Percentiles rank a stretch among this genome's conserved stretches.
phyloP scores from a whole-genome alignment of 2,888 invertebrate species.

The Tetrapedia diversipes region DNA sequence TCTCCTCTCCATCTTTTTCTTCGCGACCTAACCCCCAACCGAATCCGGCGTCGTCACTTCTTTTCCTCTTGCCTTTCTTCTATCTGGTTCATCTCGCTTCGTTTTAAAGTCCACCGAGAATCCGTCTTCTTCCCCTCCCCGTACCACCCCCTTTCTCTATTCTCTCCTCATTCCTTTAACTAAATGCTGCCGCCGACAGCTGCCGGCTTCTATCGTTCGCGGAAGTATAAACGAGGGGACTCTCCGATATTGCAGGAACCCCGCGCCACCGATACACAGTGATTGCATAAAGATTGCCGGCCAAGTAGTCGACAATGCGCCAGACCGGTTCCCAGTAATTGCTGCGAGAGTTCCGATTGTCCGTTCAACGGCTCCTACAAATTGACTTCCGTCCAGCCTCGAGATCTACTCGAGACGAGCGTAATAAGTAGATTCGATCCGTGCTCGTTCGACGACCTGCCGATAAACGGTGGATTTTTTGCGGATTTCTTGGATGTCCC shows the following conservation, averaged over 20 bases:
- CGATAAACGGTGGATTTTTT: conserved; percentile 32
- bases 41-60: conserved; percentile 27
- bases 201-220: conserved; percentile 42
- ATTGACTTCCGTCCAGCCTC: conserved; percentile 26
- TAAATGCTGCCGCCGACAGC: conserved; percentile 76
- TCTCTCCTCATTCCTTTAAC: conserved; percentile 67
- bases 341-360: conserved; percentile 39
- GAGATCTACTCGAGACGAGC: conserved; percentile 18
- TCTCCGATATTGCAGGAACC: conserved; percentile 35
- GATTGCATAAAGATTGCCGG: conserved; percentile 53
- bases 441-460: not conserved
- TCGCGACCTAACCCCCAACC: conserved; percentile 10
- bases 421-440: conserved; percentile 5
- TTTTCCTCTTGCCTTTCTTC: conserved; percentile 36
- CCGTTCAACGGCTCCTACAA: conserved; percentile 21
- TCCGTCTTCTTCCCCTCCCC: conserved; percentile 23
- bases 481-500: conserved; percentile 8
- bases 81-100: conserved; percentile 48
- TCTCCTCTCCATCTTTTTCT: conserved; percentile 31
- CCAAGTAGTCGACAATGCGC: conserved; percentile 24
- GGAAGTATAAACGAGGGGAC: conserved; percentile 39
- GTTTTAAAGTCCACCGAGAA: conserved; percentile 34
- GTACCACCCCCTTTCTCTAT: not conserved
- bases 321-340: conserved; percentile 31
- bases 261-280: conserved; percentile 25